These are phyloP conservation scores for Oryzias woworae DNA, from an alignment of 2,113 vertebrate genomes.

Conservation along the genomic window DNA sequence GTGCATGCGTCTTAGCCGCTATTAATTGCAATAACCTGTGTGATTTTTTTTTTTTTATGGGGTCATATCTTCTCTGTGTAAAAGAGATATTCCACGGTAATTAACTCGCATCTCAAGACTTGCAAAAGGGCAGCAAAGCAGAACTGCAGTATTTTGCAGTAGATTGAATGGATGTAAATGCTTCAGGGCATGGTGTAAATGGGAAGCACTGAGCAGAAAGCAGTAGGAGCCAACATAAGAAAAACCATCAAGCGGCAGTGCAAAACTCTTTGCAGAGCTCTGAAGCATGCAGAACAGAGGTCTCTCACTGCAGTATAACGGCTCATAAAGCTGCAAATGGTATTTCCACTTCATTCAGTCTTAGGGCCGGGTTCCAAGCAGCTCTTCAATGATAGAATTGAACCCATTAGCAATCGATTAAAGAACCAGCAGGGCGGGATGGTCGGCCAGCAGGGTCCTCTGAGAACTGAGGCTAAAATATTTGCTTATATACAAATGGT, in stretches of 20 bases:
- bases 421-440: constrained; percentile 76
- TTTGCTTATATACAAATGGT: constrained; percentile 73
- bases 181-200: constrained; percentile 70
- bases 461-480: constrained; percentile 60
- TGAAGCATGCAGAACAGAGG: constrained; percentile 79
- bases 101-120: constrained; percentile 55
- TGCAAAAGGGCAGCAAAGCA: constrained; percentile 66
- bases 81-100: constrained; percentile 54
- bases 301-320: constrained; percentile 79
- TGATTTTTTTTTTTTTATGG: neutral
- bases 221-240: constrained; percentile 61
- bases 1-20: too few species aligned
- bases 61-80: constrained; percentile 35
- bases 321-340: constrained; percentile 82
- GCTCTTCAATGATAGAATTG: constrained; percentile 76
- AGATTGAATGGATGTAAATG: constrained; percentile 71
- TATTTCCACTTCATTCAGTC: constrained; percentile 82
- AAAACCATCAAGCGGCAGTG: constrained; percentile 76
- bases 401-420: constrained; percentile 84
- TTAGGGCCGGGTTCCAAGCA: constrained; percentile 79
- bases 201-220: constrained; percentile 72
- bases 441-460: constrained; percentile 33
- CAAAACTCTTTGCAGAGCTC: constrained; percentile 71
- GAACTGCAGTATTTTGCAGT: constrained; percentile 59
- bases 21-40: too few species aligned